phyloP scores from a whole-genome alignment of 2,797 vertebrate genomes.

The Neolamprologus multifasciatus region DNA sequence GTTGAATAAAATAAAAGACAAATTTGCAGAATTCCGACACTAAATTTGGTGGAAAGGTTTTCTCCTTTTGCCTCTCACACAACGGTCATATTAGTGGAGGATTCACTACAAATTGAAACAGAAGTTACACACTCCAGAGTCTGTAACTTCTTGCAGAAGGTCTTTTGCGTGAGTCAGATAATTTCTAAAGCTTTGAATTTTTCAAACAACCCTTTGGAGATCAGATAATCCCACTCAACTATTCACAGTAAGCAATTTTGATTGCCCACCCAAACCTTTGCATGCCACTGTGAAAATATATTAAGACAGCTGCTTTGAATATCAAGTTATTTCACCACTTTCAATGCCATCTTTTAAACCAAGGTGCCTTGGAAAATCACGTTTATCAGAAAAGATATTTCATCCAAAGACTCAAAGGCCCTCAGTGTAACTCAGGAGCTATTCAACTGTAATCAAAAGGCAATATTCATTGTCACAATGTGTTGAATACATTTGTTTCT shows the following conservation, averaged over 20 bases:
- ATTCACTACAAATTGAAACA: background rate
- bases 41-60: background rate
- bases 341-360: background rate
- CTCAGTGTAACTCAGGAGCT: background rate
- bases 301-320: background rate
- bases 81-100: background rate
- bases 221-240: background rate
- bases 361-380: background rate
- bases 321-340: background rate
- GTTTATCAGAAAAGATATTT: background rate
- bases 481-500: background rate
- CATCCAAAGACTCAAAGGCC: background rate
- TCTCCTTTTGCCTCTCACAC: background rate
- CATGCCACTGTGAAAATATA: background rate
- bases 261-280: background rate
- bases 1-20: background rate
- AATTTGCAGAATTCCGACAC: background rate
- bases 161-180: background rate
- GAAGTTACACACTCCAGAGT: background rate
- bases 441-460: background rate
- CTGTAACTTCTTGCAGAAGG: background rate
- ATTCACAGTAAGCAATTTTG: background rate
- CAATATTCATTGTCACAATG: background rate
- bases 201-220: background rate
- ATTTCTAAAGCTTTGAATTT: background rate